These are phyloP conservation scores for Gavialis gangeticus DNA, from an alignment of 2,113 vertebrate species.

Conservation along the genomic window DNA sequence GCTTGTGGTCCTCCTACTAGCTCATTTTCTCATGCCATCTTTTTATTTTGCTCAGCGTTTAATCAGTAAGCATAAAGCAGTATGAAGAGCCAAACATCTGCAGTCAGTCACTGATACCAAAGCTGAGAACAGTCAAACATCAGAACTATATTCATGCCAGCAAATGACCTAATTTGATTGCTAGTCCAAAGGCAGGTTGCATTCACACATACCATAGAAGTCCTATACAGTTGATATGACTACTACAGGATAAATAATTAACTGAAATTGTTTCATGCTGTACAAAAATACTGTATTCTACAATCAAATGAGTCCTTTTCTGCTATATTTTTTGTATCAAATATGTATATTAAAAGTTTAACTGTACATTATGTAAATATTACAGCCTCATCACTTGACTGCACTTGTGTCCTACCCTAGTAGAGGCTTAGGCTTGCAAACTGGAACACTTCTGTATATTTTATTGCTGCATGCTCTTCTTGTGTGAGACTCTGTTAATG, in stretches of 20 bases:
- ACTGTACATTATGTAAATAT: constrained; percentile 79
- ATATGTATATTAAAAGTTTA: constrained; percentile 79
- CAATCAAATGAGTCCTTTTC: constrained; percentile 72
- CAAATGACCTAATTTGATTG: constrained; percentile 63
- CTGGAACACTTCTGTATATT: constrained; percentile 33
- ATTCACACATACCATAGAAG: constrained; percentile 64
- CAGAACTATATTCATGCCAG: constrained; percentile 68
- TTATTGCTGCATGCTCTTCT: constrained; percentile 73
- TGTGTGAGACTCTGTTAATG: constrained; percentile 22
- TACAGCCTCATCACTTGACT: constrained; percentile 62
- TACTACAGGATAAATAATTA: constrained; percentile 75
- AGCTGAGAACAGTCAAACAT: constrained; percentile 75
- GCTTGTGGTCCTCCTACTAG: constrained; percentile 79
- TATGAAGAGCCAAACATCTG: constrained; percentile 79
- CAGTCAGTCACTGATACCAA: constrained; percentile 65
- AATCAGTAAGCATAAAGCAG: constrained; percentile 86
- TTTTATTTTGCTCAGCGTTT: constrained; percentile 83
- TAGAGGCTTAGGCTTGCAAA: constrained; percentile 59
- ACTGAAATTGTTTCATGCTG: constrained; percentile 74
- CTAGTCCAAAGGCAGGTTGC: constrained; percentile 64
- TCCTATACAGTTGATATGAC: constrained; percentile 68
- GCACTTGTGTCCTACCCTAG: constrained; percentile 59
- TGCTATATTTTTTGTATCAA: constrained; percentile 80
- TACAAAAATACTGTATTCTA: constrained; percentile 79
- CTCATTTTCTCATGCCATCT: constrained; percentile 79